Base-by-base conservation (phyloP, 2,797 vertebrate species). In the Siniperca scherzeri region DNA sequence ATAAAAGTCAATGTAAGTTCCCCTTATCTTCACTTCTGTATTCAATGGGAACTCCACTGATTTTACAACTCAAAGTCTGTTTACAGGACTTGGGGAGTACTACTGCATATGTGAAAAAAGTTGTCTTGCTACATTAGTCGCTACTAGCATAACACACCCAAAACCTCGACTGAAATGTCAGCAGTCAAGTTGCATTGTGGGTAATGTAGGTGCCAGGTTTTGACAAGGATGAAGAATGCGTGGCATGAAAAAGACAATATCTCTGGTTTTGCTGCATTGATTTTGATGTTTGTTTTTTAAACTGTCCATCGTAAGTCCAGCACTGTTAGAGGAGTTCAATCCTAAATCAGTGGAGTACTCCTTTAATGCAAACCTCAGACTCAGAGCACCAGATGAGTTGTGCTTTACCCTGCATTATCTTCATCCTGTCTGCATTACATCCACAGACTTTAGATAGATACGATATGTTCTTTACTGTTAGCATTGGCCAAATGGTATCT, bases 1-100 rank as follows among this genome's bases (percentile, higher is more conserved):
- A 90, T 98, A 84, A 80, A 88, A 25, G 2, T 96, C 88, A 92
- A 94, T 17, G 98, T 97, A 95, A 97, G 98, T 95, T 53, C 33
- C 7, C 17, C 22, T 59, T 36, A 11, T 4, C 22, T 52, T 77
- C 30, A n/a, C 25, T 16, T 55, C 16, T 75, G 8, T 25, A 56
- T 61, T 11, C 25, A 42, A 48, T 30, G 19, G 30, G 17, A 33
- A 44, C 48, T 48, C 30, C 30, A 30, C 30, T 3, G 0, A 22
- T 56, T 53, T 56, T 30, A 30, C 33, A 27, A 8, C 4, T 57
- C 1, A 13, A 19, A 62, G 25, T 60, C 17, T 57, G 10, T 25
- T 25, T 25, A n/a, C 25, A 27, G 42, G 33, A 61, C 2, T 44
- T 44, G 6, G 21, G 27, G 19, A 53, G 36, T 12, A 42, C 4